These are phyloP conservation scores for Perca fluviatilis DNA, from an alignment of 2,113 vertebrate species.

Conservation along the genomic window DNA sequence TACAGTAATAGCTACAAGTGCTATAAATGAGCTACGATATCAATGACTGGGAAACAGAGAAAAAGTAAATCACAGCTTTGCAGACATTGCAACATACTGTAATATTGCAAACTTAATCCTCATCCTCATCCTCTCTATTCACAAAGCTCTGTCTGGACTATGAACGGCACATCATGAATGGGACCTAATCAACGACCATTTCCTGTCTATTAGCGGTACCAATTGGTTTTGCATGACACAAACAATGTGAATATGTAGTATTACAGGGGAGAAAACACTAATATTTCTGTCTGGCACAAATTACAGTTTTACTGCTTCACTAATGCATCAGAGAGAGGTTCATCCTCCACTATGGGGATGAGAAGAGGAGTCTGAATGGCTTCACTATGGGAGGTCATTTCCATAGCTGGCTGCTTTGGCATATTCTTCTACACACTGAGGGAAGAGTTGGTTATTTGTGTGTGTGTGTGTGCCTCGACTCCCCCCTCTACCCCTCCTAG, in stretches of 20 bases:
- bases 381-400: conserved; percentile 25
- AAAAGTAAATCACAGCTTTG: not conserved
- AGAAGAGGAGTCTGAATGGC: conserved; percentile 20
- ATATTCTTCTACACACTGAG: conserved; percentile 32
- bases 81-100: not conserved
- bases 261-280: not conserved
- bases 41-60: not conserved
- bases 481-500: not conserved
- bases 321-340: conserved; percentile 4
- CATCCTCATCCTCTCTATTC: not conserved
- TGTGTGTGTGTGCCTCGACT: not conserved
- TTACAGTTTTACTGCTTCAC: conserved; percentile 9
- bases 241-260: not conserved
- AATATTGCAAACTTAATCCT: not conserved
- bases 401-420: conserved; percentile 22
- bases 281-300: not conserved
- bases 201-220: conserved; percentile 48
- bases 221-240: conserved; percentile 27
- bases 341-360: not conserved
- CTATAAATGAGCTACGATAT: not conserved
- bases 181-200: conserved; percentile 10
- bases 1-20: not conserved
- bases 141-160: not conserved
- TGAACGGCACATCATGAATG: not conserved
- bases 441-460: conserved; percentile 5